These are phyloP conservation scores for Hystrix brachyura DNA, from an alignment of 2,113 vertebrate species.

Conservation along the genomic window DNA sequence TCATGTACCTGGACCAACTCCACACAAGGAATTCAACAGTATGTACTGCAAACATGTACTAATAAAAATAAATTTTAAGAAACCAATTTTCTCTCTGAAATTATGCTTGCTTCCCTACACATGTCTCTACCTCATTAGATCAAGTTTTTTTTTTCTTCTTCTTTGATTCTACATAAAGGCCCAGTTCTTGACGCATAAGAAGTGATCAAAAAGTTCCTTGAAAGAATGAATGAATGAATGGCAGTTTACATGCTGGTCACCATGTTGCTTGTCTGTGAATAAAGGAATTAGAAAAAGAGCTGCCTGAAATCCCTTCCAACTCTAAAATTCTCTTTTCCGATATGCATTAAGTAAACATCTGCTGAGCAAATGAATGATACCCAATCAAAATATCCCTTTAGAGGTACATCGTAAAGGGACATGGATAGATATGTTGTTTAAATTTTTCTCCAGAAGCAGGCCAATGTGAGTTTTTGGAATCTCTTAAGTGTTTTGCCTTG, in stretches of 20 bases:
- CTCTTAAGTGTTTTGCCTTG: neutral
- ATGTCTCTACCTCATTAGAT: neutral
- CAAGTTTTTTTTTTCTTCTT: neutral
- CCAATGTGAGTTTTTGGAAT: neutral
- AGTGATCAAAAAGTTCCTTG: neutral
- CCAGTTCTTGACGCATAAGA: constrained; percentile 3
- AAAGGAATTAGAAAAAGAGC: constrained; percentile 26
- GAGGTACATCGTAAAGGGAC: neutral
- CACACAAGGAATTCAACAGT: too few species aligned
- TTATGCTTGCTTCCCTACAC: neutral
- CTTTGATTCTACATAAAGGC: constrained; percentile 19
- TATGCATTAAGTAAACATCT: constrained; percentile 8
- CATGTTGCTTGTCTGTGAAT: constrained; percentile 20
- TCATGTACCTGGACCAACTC: too few species aligned
- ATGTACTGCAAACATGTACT: too few species aligned
- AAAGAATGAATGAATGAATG: neutral
- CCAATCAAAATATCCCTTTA: constrained; percentile 15
- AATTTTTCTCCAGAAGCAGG: neutral
- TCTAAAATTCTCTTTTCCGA: neutral
- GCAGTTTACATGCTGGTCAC: neutral
- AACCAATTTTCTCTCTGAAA: neutral
- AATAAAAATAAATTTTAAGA: neutral
- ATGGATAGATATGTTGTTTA: neutral
- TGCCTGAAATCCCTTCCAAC: neutral
- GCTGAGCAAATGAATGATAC: constrained; percentile 7